Evolutionary conservation across 2,888 invertebrate species (phyloP), one percentile per base, ranked within the genome.

Genomic region (Ferdinandea cuprea): DNA sequence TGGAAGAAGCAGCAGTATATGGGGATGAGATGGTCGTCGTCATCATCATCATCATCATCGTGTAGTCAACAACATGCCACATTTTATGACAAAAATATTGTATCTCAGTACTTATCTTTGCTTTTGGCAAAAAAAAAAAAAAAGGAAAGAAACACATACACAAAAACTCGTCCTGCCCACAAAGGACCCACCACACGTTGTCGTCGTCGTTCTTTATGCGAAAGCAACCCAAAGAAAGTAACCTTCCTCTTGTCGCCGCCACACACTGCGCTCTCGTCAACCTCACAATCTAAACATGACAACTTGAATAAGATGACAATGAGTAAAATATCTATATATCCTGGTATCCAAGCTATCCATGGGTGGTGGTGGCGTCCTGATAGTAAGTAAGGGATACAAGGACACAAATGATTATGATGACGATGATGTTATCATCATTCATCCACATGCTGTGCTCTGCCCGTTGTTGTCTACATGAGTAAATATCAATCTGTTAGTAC

Each of bases 281-380:
- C 42, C 50, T 11, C 30, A 56, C 68, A 59, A 54, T 52, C 54
- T 61, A 73, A 79, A 74, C 80, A 80, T 80, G 81, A 81, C 71
- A 81, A 76, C 65, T 71, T 65, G 71, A 76, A 81, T 81, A 71
- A 65, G 76, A 81, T 66, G 76, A 81, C 76, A 76, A 81, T 76
- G 71, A 58, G 58, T 69, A 37, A 69, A 76, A 81, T 76, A 81
- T 68, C 63, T 63, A 35, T 63, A 56, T 54, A 52, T 19, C 44
- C 44, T 44, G 21, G 9, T 63, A 58, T 56, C 61, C 61, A 74
- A 58, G 21, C 15, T 63, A 58, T 56, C 61, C 61, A 74, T 63
- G 80, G 69, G 69, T 48, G 50, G 52, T 28, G 52, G n/a, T n/a
- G n/a, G n/a, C 15, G 25, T 17, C 9, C 11, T 32, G 44, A 19